Conservation (phyloP, 2,113 vertebrate species). For the Elephas maximus region DNA sequence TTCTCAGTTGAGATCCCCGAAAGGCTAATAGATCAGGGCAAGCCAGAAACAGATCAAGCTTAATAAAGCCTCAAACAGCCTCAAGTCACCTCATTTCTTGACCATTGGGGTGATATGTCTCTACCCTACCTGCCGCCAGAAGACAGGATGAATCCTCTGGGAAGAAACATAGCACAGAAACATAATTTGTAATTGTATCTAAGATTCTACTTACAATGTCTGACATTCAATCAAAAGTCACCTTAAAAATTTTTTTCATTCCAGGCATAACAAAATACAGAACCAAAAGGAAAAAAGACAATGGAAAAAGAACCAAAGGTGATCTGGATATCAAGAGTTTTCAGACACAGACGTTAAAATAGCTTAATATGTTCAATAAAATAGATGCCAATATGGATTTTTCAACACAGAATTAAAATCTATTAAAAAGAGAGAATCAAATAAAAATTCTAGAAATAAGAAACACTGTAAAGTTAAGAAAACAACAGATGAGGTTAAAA, state of each 20-base stretch:
- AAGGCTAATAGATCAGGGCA: background rate
- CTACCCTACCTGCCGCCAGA: background rate
- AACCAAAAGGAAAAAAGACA: background rate
- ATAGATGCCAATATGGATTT: background rate
- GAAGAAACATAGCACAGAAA: background rate
- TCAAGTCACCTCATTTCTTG: conserved; percentile 31
- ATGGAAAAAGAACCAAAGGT: background rate
- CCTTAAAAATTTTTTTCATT: background rate
- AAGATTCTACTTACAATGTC: conserved; percentile 50
- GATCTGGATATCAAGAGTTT: background rate
- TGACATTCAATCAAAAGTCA: conserved; percentile 28
- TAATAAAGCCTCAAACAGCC: conserved; percentile 19
- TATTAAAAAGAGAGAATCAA: conserved; percentile 8
- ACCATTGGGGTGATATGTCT: background rate
- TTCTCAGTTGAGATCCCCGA: background rate
- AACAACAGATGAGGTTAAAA: conserved; percentile 41
- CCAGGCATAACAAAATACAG: conserved; percentile 9
- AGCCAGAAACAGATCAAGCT: background rate
- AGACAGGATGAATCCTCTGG: background rate
- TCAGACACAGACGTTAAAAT: conserved; percentile 31
- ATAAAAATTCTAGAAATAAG: conserved; percentile 54
- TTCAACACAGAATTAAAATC: conserved; percentile 31
- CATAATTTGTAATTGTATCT: background rate
- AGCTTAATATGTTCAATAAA: conserved; percentile 45
- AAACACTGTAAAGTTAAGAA: conserved; percentile 37